A percentile compares a stretch with the other conserved stretches of the same genome.
Evolutionary conservation across 2,888 invertebrate species (phyloP).

Genomic region (Aphrophora alni): DNA sequence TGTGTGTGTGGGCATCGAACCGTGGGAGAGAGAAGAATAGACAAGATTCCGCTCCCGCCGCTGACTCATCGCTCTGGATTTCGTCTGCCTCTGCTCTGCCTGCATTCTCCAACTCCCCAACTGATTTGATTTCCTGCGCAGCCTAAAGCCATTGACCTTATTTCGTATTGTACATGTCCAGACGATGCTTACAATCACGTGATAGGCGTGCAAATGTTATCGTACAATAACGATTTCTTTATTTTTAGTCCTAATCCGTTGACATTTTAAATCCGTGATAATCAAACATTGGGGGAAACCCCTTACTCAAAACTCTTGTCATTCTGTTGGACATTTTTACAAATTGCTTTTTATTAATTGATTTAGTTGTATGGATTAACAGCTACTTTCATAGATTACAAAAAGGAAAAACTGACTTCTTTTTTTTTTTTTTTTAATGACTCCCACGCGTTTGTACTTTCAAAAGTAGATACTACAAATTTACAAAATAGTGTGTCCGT

Average conservation of each 20-base stretch:
- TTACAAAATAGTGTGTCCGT: too few relatives aligned
- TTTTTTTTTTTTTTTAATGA: too few relatives aligned
- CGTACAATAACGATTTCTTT: too few relatives aligned
- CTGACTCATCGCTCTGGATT: constrained; percentile 9
- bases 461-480: too few relatives aligned
- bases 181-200: neutral
- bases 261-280: neutral
- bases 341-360: too few relatives aligned
- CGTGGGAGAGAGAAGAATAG: too few relatives aligned
- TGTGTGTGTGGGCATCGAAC: constrained; percentile 3
- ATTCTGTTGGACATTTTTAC: too few relatives aligned
- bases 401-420: too few relatives aligned
- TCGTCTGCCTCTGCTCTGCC: neutral
- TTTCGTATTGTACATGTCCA: neutral
- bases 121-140: constrained; percentile 6
- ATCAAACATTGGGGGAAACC: neutral
- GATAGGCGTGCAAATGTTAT: neutral
- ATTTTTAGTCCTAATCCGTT: neutral
- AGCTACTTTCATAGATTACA: too few relatives aligned
- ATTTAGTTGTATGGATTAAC: too few relatives aligned
- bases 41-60: neutral
- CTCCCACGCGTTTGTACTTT: too few relatives aligned
- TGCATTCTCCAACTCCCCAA: neutral
- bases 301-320: too few relatives aligned
- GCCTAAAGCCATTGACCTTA: neutral